phyloP scores from a whole-genome alignment of 2,113 vertebrate genomes.

The Macrotus californicus region DNA sequence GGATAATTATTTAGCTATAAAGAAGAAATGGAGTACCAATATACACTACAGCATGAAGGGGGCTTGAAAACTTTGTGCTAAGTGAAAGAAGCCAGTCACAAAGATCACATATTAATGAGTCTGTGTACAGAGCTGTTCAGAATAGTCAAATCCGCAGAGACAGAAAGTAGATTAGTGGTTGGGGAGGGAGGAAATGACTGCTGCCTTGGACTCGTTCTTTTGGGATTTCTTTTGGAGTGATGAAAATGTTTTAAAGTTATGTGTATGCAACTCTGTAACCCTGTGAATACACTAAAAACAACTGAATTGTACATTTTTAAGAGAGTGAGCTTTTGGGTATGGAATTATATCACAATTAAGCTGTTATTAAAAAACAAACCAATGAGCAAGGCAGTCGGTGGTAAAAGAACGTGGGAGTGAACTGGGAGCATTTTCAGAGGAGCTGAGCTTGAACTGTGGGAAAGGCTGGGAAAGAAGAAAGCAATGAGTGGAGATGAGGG shows the following conservation, averaged over 20 bases:
- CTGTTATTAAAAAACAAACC: background rate
- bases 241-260: background rate
- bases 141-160: background rate
- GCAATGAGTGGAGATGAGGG: too few relatives aligned
- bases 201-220: background rate
- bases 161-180: background rate
- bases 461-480: background rate
- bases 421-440: background rate
- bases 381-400: background rate
- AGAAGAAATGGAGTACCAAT: background rate
- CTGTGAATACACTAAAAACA: background rate
- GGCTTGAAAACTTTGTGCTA: background rate
- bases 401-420: background rate
- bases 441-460: background rate
- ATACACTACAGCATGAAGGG: background rate
- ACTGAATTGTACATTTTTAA: background rate
- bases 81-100: background rate
- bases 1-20: background rate
- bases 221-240: background rate
- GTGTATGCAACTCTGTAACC: background rate
- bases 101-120: background rate
- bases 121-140: background rate
- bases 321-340: background rate
- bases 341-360: background rate
- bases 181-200: background rate